Conservation (phyloP, 2,888 invertebrate species). For the Malachius bipustulatus region DNA sequence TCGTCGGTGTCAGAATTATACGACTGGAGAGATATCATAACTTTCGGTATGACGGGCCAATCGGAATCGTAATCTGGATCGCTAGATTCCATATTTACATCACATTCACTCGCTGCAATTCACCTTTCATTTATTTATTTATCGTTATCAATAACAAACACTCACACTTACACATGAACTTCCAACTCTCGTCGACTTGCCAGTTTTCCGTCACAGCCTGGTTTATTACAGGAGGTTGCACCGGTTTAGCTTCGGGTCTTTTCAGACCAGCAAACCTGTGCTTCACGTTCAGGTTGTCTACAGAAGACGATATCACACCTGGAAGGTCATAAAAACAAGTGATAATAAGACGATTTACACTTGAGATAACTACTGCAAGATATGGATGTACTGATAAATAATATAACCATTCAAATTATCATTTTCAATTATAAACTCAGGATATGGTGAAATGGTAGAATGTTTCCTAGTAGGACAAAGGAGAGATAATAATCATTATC, state of each 20-base stretch:
- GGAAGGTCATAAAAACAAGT: no score
- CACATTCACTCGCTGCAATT: constrained; percentile 43
- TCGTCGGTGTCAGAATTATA: constrained; percentile 44
- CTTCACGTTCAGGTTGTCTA: constrained; percentile 50
- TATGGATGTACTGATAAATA: no score
- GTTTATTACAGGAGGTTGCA: constrained; percentile 57
- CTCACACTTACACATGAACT: constrained; percentile 74
- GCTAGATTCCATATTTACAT: constrained; percentile 37
- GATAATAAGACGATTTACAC: no score
- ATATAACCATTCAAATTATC: no score
- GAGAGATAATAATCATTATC: no score
- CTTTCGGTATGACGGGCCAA: constrained; percentile 35
- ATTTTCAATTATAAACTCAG: no score
- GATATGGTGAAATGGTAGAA: no score
- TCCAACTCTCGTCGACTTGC: constrained; percentile 85
- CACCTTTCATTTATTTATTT: no score
- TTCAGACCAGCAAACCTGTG: constrained; percentile 25
- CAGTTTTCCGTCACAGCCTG: constrained; percentile 47
- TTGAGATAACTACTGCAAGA: no score
- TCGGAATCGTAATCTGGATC: constrained; percentile 45
- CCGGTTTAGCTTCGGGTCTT: constrained; percentile 55
- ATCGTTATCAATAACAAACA: no score
- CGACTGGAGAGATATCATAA: constrained; percentile 37
- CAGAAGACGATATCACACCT: constrained; percentile 49
- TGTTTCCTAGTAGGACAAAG: no score